Conservation (phyloP, 2,888 invertebrate genomes). For the Flexamia atlantica region DNA sequence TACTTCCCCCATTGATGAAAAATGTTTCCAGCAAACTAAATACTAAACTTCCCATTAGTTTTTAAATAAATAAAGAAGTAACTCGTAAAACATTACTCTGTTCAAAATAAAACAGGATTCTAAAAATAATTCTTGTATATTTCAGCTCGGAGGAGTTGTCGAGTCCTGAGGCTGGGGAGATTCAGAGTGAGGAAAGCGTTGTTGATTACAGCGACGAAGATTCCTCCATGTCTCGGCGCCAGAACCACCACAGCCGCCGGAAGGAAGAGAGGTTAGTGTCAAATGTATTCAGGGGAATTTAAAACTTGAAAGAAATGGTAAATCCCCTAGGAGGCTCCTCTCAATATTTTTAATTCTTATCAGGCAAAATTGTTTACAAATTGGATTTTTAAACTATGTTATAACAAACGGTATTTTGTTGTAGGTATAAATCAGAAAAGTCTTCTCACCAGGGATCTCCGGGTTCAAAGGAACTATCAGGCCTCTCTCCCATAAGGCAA, state of each 20-base stretch:
- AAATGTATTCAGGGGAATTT: not conserved
- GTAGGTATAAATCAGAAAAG: slow-evolving; percentile 51
- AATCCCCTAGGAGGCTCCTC: too few relatives aligned
- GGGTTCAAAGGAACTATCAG: slow-evolving; percentile 38
- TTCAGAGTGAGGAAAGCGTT: slow-evolving; percentile 82
- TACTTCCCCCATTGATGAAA: too few relatives aligned
- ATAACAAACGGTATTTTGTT: slow-evolving; percentile 1
- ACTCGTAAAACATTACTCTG: too few relatives aligned
- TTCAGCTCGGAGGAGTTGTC: slow-evolving; percentile 91
- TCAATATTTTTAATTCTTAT: too few relatives aligned
- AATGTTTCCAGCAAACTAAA: too few relatives aligned
- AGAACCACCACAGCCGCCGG: slow-evolving; percentile 50
- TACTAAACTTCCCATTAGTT: too few relatives aligned
- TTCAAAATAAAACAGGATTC: too few relatives aligned
- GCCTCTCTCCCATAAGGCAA: slow-evolving; percentile 39
- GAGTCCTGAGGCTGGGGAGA: slow-evolving; percentile 94
- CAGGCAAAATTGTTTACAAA: too few relatives aligned
- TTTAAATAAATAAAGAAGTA: too few relatives aligned
- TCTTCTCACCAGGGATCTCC: slow-evolving; percentile 48
- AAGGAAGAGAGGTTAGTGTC: slow-evolving; percentile 48
- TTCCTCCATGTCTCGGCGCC: slow-evolving; percentile 56
- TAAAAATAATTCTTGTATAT: not conserved
- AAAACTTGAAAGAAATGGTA: too few relatives aligned
- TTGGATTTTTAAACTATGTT: too few relatives aligned
- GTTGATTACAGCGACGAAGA: slow-evolving; percentile 52